Percentiles rank a stretch among this genome's conserved stretches.
phyloP scores from a whole-genome alignment of 2,888 invertebrate genomes.

The Mimas tiliae region DNA sequence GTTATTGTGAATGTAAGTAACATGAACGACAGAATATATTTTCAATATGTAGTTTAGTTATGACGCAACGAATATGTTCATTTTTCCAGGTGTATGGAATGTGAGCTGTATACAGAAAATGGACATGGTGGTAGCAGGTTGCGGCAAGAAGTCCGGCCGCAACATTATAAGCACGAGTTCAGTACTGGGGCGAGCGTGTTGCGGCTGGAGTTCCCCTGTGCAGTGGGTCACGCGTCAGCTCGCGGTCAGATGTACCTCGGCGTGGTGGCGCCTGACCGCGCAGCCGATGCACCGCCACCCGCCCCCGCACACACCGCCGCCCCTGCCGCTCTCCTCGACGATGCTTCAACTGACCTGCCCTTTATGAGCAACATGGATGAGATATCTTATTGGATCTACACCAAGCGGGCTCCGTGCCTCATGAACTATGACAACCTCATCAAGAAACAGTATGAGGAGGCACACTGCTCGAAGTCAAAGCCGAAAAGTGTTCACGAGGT shows the following conservation, averaged over 20 bases:
- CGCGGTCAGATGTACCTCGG: constrained; percentile 39
- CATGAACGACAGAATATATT: not conserved
- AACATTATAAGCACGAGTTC: constrained; percentile 44
- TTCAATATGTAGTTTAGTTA: constrained; percentile 9
- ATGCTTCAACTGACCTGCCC: constrained; percentile 49
- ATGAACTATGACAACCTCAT: constrained; percentile 68
- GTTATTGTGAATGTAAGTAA: constrained; percentile 34
- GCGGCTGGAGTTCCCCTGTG: constrained; percentile 56
- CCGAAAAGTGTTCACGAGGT: constrained; percentile 51
- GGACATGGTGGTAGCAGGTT: constrained; percentile 31
- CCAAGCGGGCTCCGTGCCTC: constrained; percentile 77
- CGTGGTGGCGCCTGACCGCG: constrained; percentile 36
- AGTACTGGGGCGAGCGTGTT: constrained; percentile 43
- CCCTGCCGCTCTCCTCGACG: constrained; percentile 28
- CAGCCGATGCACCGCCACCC: constrained; percentile 26
- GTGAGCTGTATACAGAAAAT: constrained; percentile 52
- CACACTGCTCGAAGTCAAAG: constrained; percentile 58
- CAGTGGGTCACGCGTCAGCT: constrained; percentile 50
- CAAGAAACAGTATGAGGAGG: constrained; percentile 58
- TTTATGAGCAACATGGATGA: constrained; percentile 80
- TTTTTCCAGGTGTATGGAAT: constrained; percentile 72
- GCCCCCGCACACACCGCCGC: constrained; percentile 30
- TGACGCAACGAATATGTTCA: constrained; percentile 28
- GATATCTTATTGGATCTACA: constrained; percentile 77
- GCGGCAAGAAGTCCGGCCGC: constrained; percentile 13